A percentile compares a stretch with the other conserved stretches of the same genome.
Conservation (phyloP, 2,113 vertebrate genomes). For the Bubo bubo region DNA sequence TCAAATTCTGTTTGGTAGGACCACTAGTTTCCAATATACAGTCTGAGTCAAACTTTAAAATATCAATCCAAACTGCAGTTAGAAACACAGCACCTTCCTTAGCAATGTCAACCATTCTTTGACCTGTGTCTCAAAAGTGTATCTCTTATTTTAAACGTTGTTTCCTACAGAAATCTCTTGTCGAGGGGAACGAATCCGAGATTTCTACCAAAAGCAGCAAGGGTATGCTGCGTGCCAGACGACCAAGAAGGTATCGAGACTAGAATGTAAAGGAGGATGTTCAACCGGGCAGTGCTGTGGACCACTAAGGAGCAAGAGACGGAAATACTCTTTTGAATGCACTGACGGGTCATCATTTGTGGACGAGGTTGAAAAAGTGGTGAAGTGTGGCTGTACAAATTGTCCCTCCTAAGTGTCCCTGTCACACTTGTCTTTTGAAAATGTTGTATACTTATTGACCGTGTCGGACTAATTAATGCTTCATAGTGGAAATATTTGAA, state of each 20-base stretch:
- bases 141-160: background rate
- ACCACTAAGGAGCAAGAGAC: constrained; percentile 91
- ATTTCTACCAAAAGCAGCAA: constrained; percentile 98
- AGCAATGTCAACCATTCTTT: background rate
- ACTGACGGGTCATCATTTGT: constrained; percentile 96
- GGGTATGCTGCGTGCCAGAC: constrained; percentile 98
- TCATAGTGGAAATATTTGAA: constrained; percentile 96
- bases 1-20: background rate
- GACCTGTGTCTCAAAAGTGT: background rate
- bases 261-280: constrained; percentile 93
- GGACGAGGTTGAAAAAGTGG: constrained; percentile 96
- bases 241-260: constrained; percentile 95
- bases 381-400: constrained; percentile 94
- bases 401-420: constrained; percentile 84
- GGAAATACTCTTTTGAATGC: constrained; percentile 98
- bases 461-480: constrained; percentile 90
- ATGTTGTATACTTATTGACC: constrained; percentile 77
- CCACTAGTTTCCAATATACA: background rate
- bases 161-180: constrained; percentile 91
- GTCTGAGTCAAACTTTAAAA: background rate
- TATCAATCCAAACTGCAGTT: background rate
- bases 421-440: constrained; percentile 59
- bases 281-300: constrained; percentile 87
- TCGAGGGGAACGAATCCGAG: constrained; percentile 95
- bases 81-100: background rate